phyloP scores from a whole-genome alignment of 2,888 invertebrate species.

The Temnothorax ravouxi region DNA sequence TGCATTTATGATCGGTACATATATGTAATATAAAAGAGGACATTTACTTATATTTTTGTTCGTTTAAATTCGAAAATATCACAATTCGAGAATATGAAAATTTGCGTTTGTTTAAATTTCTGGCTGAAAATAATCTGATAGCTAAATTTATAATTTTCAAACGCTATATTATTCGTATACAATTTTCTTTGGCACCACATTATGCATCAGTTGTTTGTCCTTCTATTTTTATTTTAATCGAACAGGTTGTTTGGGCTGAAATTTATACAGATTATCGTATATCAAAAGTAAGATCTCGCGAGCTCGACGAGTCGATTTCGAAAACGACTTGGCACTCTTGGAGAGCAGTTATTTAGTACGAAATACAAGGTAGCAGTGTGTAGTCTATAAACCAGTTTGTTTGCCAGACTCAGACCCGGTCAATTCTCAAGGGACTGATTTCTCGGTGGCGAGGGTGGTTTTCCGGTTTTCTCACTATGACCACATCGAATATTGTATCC shows the following conservation, averaged over 20 bases:
- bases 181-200: not conserved
- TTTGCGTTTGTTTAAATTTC: not conserved
- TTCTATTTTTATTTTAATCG: conserved; percentile 18
- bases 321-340: conserved; percentile 72
- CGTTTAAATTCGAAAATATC: not conserved
- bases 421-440: conserved; percentile 87
- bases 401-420: conserved; percentile 86
- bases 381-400: conserved; percentile 89
- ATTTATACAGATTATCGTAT: conserved; percentile 93
- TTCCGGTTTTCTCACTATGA: conserved; percentile 87
- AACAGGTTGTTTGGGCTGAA: conserved; percentile 82
- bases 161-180: not conserved
- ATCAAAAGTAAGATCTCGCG: conserved; percentile 85
- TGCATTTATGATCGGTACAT: not conserved
- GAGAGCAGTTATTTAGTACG: conserved; percentile 84
- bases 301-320: conserved; percentile 71
- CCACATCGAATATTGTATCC: conserved; percentile 51
- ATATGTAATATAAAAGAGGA: not conserved
- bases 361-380: conserved; percentile 88
- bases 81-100: not conserved
- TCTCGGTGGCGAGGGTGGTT: conserved; percentile 93
- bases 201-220: not conserved
- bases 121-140: not conserved
- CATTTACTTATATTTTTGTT: not conserved
- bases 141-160: not conserved